phyloP scores from a whole-genome alignment of 2,113 vertebrate species.

The Mesembrinibis cayennensis region DNA sequence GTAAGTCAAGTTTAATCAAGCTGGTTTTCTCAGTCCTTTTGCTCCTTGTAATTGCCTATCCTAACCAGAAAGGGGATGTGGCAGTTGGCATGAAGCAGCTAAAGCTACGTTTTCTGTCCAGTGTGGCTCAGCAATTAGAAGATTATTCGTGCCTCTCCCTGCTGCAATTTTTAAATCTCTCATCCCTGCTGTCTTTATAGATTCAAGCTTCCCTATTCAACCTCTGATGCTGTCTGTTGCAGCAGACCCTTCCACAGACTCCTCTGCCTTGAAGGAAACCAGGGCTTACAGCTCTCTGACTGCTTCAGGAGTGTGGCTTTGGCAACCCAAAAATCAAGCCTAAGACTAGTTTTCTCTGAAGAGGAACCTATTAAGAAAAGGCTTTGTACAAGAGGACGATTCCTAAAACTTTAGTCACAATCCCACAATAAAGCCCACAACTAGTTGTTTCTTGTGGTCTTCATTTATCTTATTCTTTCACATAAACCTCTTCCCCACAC shows the following conservation, averaged over 20 bases:
- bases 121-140: not conserved
- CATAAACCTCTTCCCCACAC: not conserved
- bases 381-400: not conserved
- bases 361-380: not conserved
- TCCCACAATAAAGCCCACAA: not conserved
- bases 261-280: not conserved
- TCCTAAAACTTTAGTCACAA: not conserved
- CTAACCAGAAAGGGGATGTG: not conserved
- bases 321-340: not conserved
- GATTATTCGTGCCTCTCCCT: not conserved
- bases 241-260: not conserved
- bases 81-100: not conserved
- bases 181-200: not conserved
- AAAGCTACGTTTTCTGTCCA: not conserved
- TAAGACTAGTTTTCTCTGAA: not conserved
- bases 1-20: not conserved
- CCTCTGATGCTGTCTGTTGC: not conserved
- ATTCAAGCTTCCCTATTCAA: not conserved
- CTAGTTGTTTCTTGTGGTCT: not conserved
- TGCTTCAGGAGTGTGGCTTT: not conserved
- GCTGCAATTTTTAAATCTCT: not conserved
- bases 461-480: not conserved
- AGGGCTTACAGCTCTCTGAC: not conserved
- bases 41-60: not conserved
- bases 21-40: not conserved